Conservation (phyloP, 2,113 vertebrate species). For the Otocyon megalotis region DNA sequence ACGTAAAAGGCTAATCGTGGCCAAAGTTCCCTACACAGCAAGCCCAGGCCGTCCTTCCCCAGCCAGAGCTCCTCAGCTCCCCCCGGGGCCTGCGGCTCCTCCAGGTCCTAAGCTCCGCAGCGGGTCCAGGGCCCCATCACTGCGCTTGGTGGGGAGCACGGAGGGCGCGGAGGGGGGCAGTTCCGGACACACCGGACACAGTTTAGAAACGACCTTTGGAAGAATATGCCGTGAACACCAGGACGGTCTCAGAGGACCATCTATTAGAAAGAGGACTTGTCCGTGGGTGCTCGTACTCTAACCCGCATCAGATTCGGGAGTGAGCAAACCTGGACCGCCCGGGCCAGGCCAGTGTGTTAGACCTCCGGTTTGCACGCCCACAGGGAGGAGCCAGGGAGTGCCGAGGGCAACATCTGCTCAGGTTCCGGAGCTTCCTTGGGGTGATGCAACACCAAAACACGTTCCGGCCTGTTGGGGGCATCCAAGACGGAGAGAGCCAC, state of each 20-base stretch:
- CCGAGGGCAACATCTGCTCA: not conserved
- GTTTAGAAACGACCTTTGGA: slow-evolving; percentile 24
- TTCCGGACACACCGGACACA: not conserved
- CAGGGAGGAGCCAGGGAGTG: not conserved
- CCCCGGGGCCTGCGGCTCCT: too few species aligned
- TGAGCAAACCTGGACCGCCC: slow-evolving; percentile 47
- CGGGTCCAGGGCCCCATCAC: too few species aligned
- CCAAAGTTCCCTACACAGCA: too few species aligned
- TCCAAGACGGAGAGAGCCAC: too few species aligned
- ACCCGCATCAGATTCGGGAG: not conserved
- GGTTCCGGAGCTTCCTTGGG: not conserved
- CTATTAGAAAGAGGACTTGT: not conserved
- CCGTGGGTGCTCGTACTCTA: not conserved
- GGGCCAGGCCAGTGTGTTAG: not conserved
- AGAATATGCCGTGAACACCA: not conserved
- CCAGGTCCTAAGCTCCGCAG: too few species aligned
- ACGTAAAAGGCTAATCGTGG: too few species aligned
- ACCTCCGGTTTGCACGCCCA: too few species aligned
- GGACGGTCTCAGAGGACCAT: slow-evolving; percentile 25
- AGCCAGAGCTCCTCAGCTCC: too few species aligned
- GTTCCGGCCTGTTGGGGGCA: too few species aligned
- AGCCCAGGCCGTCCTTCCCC: too few species aligned
- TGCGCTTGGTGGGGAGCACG: too few species aligned
- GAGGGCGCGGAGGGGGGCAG: too few species aligned
- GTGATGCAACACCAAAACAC: not conserved